Evolutionary conservation across 2,113 vertebrate species (phyloP).

Genomic region (Penelope pileata): DNA sequence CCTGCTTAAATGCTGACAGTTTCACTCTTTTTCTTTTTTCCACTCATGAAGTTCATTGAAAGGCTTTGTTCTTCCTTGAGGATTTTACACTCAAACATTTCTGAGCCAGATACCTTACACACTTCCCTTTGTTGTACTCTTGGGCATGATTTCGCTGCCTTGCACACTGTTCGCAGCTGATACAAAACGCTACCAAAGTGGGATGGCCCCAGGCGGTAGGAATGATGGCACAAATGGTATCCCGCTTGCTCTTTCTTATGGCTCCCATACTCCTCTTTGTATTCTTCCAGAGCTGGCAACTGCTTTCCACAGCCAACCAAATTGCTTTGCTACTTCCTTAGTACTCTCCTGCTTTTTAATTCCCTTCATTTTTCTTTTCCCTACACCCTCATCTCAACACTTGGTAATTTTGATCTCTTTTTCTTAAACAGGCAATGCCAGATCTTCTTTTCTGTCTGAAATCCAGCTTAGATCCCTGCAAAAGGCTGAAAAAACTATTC

Average conservation of each 20-base stretch:
- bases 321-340: constrained; percentile 4
- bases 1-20: background rate
- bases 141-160: background rate
- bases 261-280: background rate
- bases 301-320: constrained; percentile 25
- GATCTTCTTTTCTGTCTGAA: background rate
- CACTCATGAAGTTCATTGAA: background rate
- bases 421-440: constrained; percentile 25
- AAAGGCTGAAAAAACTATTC: background rate
- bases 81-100: background rate
- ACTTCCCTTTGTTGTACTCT: background rate
- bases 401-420: background rate
- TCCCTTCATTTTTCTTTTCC: constrained; percentile 16
- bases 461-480: background rate
- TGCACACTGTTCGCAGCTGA: background rate
- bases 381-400: background rate
- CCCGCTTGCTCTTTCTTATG: background rate
- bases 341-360: background rate
- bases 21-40: background rate
- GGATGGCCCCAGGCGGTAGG: background rate
- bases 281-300: background rate
- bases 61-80: background rate
- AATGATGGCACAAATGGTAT: background rate
- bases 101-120: background rate
- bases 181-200: background rate